phyloP scores from a whole-genome alignment of 64 coral and sea anemone species.

The Actinia tenebrosa region DNA sequence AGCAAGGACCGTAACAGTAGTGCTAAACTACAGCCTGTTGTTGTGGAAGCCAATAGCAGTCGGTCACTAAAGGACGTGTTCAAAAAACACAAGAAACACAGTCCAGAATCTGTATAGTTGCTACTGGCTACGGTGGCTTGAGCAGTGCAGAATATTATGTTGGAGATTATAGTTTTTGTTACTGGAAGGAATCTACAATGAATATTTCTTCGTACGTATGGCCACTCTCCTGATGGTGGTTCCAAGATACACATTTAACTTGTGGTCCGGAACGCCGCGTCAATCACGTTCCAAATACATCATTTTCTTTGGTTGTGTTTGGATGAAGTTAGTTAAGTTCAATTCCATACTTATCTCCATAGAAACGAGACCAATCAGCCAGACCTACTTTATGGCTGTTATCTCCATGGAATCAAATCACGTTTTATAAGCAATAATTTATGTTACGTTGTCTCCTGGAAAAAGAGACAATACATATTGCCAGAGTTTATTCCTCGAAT shows the following conservation, averaged over 20 bases:
- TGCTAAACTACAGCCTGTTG: slow-evolving; percentile 12
- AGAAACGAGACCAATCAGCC: neutral
- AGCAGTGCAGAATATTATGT: neutral
- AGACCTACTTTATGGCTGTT: neutral
- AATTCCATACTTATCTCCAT: neutral
- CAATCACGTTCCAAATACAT: too few species aligned
- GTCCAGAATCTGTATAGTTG: neutral
- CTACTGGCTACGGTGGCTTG: too few species aligned
- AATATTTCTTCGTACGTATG: neutral
- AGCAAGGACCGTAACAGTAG: slow-evolving; percentile 27
- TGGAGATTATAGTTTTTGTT: neutral
- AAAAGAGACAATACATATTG: neutral
- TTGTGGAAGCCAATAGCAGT: neutral
- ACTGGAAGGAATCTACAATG: neutral
- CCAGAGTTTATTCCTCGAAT: too few species aligned
- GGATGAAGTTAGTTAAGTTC: neutral
- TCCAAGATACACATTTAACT: neutral
- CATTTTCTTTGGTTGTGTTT: neutral
- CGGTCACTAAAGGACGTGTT: slow-evolving; percentile 7
- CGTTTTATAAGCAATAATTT: neutral
- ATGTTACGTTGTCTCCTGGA: neutral
- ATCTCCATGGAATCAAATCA: neutral
- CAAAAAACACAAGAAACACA: neutral
- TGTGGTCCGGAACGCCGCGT: too few species aligned
- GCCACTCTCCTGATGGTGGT: neutral